Evolutionary conservation across 2,113 vertebrate genomes (phyloP).

Genomic region (Sigmodon hispidus): DNA sequence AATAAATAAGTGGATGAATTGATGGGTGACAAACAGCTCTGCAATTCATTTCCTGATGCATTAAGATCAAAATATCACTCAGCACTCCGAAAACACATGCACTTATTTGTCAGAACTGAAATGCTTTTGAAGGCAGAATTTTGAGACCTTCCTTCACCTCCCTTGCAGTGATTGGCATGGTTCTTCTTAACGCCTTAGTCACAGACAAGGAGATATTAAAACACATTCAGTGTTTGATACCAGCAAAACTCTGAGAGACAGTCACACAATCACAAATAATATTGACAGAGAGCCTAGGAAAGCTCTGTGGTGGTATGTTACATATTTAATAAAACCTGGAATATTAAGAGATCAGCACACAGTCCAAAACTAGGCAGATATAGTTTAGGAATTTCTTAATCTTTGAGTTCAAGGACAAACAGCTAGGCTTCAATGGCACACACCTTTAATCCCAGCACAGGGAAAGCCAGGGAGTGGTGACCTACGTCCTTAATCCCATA

Average conservation of each 20-base stretch:
- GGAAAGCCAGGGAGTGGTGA: no score
- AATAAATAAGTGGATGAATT: not conserved
- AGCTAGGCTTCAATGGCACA: no score
- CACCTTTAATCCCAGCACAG: no score
- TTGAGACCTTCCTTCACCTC: not conserved
- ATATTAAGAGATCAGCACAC: no score
- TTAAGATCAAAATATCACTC: not conserved
- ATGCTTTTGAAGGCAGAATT: not conserved
- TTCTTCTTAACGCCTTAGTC: not conserved
- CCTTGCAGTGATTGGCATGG: not conserved
- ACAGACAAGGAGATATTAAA: constrained; percentile 1
- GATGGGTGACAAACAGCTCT: not conserved
- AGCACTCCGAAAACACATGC: no score
- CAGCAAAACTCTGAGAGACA: constrained; percentile 22
- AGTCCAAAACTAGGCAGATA: no score
- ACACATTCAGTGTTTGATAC: not conserved
- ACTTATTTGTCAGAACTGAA: not conserved
- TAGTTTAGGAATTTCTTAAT: no score
- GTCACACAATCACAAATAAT: not conserved
- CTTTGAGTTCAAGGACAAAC: no score
- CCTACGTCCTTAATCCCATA: no score
- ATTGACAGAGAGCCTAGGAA: constrained; percentile 5
- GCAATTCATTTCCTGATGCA: not conserved
- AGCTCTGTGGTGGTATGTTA: no score
- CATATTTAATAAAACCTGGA: no score